Conservation (phyloP, 2,888 invertebrate species). For the Dysmachus trigonus region DNA sequence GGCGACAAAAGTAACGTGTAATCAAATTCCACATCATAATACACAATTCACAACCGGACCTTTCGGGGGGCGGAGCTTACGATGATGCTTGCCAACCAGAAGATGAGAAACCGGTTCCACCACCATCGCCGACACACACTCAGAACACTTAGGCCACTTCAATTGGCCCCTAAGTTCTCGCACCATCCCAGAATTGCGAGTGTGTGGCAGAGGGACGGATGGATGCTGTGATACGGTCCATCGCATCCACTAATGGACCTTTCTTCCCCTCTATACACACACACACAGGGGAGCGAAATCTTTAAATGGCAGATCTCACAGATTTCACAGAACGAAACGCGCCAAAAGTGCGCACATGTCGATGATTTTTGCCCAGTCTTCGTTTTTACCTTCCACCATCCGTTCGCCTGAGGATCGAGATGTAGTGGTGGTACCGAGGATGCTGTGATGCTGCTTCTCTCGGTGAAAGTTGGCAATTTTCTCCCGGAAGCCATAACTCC, state of each 20-base stretch:
- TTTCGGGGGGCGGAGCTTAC: conserved; percentile 50
- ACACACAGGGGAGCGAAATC: neutral
- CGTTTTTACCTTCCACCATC: neutral
- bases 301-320: conserved; percentile 26
- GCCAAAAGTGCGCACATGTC: conserved; percentile 33
- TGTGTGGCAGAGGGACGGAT: neutral
- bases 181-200: no score
- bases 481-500: neutral
- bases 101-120: conserved; percentile 45
- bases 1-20: conserved; percentile 11
- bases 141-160: neutral
- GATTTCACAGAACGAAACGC: no score
- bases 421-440: neutral
- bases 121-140: neutral
- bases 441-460: neutral
- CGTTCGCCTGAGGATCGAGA: neutral
- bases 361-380: neutral
- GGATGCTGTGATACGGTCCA: neutral
- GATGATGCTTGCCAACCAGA: conserved; percentile 52
- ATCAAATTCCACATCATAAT: neutral
- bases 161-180: conserved; percentile 15
- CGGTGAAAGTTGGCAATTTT: neutral
- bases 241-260: neutral
- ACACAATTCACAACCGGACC: neutral
- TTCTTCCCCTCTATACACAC: conserved; percentile 32